Evolutionary conservation across 2,797 vertebrate genomes (phyloP), one percentile per base, ranked within the genome.

Genomic region (Enteromius thamalakanensis): DNA sequence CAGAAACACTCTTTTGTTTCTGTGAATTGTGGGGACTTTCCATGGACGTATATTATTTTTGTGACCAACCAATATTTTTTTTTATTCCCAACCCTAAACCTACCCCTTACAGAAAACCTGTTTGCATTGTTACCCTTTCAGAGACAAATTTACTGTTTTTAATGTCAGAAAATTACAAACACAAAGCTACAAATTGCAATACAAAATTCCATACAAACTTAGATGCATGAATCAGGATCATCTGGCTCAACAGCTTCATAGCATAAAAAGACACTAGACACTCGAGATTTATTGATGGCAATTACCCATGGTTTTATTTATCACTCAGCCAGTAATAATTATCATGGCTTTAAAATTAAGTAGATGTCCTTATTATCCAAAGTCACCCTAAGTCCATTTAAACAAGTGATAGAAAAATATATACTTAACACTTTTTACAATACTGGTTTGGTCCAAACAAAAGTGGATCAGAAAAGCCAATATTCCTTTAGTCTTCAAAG

Each of bases 401-500:
- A 97, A 97, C 96, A 98, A 97, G 97, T 96, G 96, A 98, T 99
- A 99, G 96, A 99, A 99, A 99, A 99, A 99, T 99, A 99, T 99
- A 99, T 98, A 98, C 96, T 99, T 98, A 98, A 98, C 97, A 98
- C 97, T 99, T 99, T 99, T 96, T 99, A 99, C 98, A 99, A 99
- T 98, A 99, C 97, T 99, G 97, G 97, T 97, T 99, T 99, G 98
- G 98, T 99, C 98, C 98, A 99, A 99, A 99, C 97, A 99, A 99
- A 99, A 99, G 97, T 99, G 98, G 98, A 99, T 99, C 98, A 99
- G 97, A 98, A 99, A 98, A 97, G 97, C 97, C 97, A 99, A 99
- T 99, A 98, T 96, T 97, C 97, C 96, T 97, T 95, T 94, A 93
- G 86, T 94, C 93, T 95, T 98, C 95, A 98, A 99, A 98, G 97